Base-by-base conservation (phyloP, 1,140 invertebrate species). In the Melitaea cinxia region DNA sequence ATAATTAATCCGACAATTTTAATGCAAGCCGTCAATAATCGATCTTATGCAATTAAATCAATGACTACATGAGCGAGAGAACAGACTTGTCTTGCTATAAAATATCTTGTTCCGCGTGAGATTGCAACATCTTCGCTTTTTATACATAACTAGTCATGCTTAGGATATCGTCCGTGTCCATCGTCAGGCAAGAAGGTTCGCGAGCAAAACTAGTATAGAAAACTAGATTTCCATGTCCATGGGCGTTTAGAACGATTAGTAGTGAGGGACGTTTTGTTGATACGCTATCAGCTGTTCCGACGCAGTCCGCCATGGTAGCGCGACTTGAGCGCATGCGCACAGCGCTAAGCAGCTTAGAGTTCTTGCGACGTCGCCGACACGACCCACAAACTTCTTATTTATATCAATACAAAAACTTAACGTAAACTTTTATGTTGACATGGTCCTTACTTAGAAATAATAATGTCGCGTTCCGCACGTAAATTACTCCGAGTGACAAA, bases 261-360 rank as follows among this genome's bases (percentile, higher is more conserved):
- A 68, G 75, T 60, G 65, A 84, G 83, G 77, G 74, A 76, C 66
- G 80, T 73, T 77, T 83, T 87, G 88, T 84, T 88, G 85, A 90
- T 88, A 90, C 67, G 67, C 77, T 86, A 86, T 86, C 85, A 88
- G 85, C 83, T 88, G 87, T 81, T 84, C 69, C 75, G 60, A 63
- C 74, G 81, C 87, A 88, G 83, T 88, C 77, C 79, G 83, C 77
- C 71, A 84, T 85, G 82, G 79, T 79, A 73, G 47, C 75, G 80
- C 87, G 84, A 57, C 52, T 75, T 52, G 80, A 75, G 73, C 83
- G 88, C 83, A 86, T 88, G 88, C 85, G 84, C 80, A 73, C 70
- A 54, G 77, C 71, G 72, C 68, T 75, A 35, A 65, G 58, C 64
- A 73, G 74, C 68, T 33, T 5, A 59, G 61, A 72, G 15, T 2